Evolutionary conservation across 2,797 vertebrate genomes (phyloP).

Genomic region (Semaprochilodus insignis): DNA sequence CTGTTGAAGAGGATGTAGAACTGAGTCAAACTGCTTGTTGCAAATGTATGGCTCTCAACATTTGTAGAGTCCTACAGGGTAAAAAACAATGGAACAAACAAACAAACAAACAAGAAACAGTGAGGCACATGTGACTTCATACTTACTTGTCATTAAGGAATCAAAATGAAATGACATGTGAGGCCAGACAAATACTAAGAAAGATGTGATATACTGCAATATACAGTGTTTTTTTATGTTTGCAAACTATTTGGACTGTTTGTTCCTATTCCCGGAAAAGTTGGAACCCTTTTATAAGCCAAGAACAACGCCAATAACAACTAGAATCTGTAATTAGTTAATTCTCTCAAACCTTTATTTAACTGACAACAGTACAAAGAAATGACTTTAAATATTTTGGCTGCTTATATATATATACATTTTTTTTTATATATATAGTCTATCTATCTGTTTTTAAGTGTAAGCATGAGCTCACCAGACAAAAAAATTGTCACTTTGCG

Average conservation of each 20-base stretch:
- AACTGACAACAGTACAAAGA: too few relatives aligned
- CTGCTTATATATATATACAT: too few relatives aligned
- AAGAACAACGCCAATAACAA: too few relatives aligned
- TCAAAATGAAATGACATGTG: not conserved
- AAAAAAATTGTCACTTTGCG: too few relatives aligned
- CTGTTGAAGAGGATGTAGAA: slow-evolving; percentile 95
- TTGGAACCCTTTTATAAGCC: too few relatives aligned
- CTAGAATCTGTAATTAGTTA: too few relatives aligned
- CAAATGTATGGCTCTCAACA: slow-evolving; percentile 89
- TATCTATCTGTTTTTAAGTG: too few relatives aligned
- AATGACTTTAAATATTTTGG: too few relatives aligned
- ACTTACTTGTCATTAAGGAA: not conserved
- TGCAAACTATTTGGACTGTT: not conserved
- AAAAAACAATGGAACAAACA: slow-evolving; percentile 24
- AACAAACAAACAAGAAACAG: not conserved
- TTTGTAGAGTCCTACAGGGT: slow-evolving; percentile 72
- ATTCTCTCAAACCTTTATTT: too few relatives aligned
- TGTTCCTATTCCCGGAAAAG: too few relatives aligned
- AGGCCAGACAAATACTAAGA: not conserved
- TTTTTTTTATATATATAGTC: too few relatives aligned
- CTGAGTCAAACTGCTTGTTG: slow-evolving; percentile 90
- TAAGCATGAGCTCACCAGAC: too few relatives aligned
- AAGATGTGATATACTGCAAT: not conserved
- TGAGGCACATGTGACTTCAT: not conserved
- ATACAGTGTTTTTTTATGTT: not conserved